Base-by-base conservation (phyloP, 2,113 vertebrate species). In the Eidolon helvum region DNA sequence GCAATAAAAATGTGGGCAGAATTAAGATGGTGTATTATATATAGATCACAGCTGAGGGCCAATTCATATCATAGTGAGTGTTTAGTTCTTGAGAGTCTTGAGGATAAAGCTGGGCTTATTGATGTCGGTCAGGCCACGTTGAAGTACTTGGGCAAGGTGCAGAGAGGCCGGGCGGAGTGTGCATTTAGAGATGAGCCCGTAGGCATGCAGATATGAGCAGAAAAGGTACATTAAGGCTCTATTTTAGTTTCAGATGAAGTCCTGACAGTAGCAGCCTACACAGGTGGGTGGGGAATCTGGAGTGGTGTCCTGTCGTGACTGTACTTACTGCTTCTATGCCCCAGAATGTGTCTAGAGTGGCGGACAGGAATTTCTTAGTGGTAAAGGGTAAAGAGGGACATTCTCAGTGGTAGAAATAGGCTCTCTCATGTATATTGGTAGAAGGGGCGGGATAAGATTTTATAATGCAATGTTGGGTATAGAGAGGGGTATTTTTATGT, bases 141-240 rank as follows among this genome's bases (percentile, higher is more conserved):
- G 66, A 66, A 95, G 91, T 93, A 63, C 43, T 48, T 68, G 88
- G 78, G 65, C 78, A 98, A 94, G 57, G 93, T 96, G 88, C 90
- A 95, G 79, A 90, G 89, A 82, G 78, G 80, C 69, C 88, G 45
- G 15, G 79, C 69, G 84, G 69, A 55, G 53, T 79, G 68, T 45
- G n/a, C 6, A 1, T 87, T 87, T 45, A 92, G 71, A 87, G 83
- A 87, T 79, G 77, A 96, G 38, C 45, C 33, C 15, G n/a, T 11
- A 55, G 45, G 28, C 63, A 4, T 26, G 57, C 35, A 88, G 45
- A 87, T 80, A 21, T 0, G 40, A 61, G 33, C 35, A 66, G 77
- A 63, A 28, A 35, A 63, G 38, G 33, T 38, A 72, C 35, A 12
- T 80, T 10, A 53, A 74, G 55, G 26, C 43, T 66, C 30, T 79